phyloP scores from a whole-genome alignment of 2,888 invertebrate species.

The Dichetophora obliterata region DNA sequence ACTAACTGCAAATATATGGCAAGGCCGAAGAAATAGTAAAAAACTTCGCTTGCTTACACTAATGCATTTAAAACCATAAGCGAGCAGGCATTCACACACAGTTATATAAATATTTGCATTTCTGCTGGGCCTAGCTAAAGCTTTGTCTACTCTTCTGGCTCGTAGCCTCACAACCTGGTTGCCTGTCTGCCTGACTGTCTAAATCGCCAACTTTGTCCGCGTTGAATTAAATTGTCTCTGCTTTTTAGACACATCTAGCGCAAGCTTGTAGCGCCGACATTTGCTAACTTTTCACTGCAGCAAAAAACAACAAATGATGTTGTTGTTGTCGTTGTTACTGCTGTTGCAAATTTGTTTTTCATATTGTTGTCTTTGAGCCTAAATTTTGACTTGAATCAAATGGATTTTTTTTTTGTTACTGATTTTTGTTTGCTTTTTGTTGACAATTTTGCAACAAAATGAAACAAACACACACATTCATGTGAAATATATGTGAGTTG shows the following conservation, averaged over 20 bases:
- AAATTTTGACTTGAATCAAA: not conserved
- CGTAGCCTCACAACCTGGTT: not conserved
- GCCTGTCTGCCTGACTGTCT: not conserved
- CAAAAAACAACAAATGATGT: not conserved
- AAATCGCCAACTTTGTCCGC: not conserved
- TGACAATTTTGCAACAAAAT: not conserved
- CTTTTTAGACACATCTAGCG: not conserved
- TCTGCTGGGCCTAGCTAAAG: not conserved
- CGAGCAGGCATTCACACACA: not conserved
- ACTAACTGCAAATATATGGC: not conserved
- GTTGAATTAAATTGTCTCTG: slow-evolving; percentile 2
- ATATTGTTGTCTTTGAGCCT: not conserved
- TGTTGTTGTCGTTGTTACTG: too few species aligned
- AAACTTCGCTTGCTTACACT: not conserved
- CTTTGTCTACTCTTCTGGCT: not conserved
- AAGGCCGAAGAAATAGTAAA: not conserved
- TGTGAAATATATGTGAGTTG: not conserved
- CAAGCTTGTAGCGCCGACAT: slow-evolving; percentile 13
- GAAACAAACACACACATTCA: not conserved
- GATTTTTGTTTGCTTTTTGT: not conserved
- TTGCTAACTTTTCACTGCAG: slow-evolving; percentile 15
- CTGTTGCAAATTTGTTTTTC: not conserved
- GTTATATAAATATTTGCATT: not conserved
- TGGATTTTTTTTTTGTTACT: not conserved
- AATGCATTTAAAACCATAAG: not conserved